These are phyloP conservation scores for Cnemophilus loriae DNA, from an alignment of 2,113 vertebrate genomes.

Conservation along the genomic window DNA sequence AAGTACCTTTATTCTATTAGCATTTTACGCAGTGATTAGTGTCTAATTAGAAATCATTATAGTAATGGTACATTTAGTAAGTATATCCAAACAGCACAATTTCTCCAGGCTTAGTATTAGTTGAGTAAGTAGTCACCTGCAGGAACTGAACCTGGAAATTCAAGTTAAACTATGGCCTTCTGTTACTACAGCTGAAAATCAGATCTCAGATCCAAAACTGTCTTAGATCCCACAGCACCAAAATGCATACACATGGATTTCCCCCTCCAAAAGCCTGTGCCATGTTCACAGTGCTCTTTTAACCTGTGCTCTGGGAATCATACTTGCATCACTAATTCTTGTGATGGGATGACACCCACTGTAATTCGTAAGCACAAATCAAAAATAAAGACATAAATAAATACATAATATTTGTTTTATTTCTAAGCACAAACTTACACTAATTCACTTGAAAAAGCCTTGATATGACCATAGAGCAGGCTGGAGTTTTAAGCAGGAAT, in stretches of 20 bases:
- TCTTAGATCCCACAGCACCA: neutral
- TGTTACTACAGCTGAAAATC: neutral
- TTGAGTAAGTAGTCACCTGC: neutral
- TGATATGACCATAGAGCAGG: neutral
- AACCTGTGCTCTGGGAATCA: neutral
- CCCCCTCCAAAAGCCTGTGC: neutral
- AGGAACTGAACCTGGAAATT: neutral
- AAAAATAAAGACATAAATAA: neutral
- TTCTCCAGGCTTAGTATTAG: neutral
- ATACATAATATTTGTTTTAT: neutral
- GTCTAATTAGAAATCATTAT: slow-evolving; percentile 24
- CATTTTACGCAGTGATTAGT: slow-evolving; percentile 5
- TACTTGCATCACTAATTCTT: neutral
- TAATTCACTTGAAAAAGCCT: neutral
- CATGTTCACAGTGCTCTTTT: neutral
- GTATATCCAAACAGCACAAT: neutral
- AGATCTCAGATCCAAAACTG: neutral
- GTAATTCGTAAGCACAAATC: neutral
- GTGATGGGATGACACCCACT: neutral
- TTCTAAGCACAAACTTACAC: neutral
- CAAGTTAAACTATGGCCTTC: neutral
- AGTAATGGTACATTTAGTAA: neutral
- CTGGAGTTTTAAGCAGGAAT: neutral
- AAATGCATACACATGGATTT: neutral
- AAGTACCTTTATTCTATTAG: slow-evolving; percentile 8